phyloP scores from a whole-genome alignment of 2,888 invertebrate genomes.

The Melolontha melolontha region DNA sequence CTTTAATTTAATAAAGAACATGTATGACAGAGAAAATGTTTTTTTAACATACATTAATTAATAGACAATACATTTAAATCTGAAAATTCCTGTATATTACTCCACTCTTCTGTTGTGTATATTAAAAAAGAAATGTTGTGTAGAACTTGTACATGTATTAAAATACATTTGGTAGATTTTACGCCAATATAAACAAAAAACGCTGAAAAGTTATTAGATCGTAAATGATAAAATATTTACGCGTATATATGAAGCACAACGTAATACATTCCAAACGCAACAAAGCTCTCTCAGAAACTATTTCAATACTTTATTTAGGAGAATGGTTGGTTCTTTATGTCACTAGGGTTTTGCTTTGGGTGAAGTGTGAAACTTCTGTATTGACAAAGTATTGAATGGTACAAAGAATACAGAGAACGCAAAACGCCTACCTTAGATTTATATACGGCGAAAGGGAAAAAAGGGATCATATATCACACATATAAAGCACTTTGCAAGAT shows the following conservation, averaged over 20 bases:
- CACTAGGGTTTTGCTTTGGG: constrained; percentile 13
- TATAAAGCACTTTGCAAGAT: constrained; percentile 23
- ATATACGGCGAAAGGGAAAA: constrained; percentile 20
- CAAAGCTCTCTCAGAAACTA: constrained; percentile 16
- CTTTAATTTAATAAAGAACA: too few relatives aligned
- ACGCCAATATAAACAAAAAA: too few relatives aligned
- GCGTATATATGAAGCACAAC: background rate
- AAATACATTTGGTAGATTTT: too few relatives aligned
- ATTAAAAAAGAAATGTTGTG: too few relatives aligned
- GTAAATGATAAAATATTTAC: background rate
- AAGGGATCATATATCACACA: constrained; percentile 27
- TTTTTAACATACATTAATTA: too few relatives aligned
- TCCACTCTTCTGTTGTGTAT: too few relatives aligned
- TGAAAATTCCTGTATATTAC: too few relatives aligned
- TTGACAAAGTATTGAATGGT: constrained; percentile 36
- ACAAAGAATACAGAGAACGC: constrained; percentile 23
- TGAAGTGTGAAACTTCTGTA: constrained; percentile 30
- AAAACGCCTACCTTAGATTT: constrained; percentile 31
- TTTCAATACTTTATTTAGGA: constrained; percentile 21
- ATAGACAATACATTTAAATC: too few relatives aligned
- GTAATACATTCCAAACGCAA: constrained; percentile 12
- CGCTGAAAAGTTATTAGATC: background rate
- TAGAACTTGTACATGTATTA: too few relatives aligned
- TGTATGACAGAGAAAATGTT: too few relatives aligned
- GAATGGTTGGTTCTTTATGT: constrained; percentile 27